Percentiles rank a stretch among this genome's conserved stretches.
phyloP scores from a whole-genome alignment of 2,113 vertebrate species.

The Menidia beryllina region DNA sequence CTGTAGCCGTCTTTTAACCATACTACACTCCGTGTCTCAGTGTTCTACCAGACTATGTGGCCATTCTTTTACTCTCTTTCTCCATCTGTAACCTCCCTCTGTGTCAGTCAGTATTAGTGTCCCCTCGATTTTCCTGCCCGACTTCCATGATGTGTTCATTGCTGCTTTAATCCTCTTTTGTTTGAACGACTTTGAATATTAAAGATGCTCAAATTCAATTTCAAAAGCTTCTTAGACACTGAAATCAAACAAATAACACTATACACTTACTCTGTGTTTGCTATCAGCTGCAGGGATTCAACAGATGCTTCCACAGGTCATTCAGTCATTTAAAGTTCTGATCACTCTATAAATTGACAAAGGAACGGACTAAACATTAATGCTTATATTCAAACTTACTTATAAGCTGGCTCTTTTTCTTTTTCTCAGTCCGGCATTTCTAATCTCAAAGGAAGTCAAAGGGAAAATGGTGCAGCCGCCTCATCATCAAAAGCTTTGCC shows the following conservation, averaged over 20 bases:
- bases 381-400: too few relatives aligned
- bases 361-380: not conserved
- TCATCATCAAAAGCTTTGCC: too few relatives aligned
- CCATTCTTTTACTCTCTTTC: conserved; percentile 55
- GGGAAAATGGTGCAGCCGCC: too few relatives aligned
- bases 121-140: conserved; percentile 23
- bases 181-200: conserved; percentile 10
- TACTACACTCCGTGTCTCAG: conserved; percentile 37
- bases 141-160: conserved; percentile 21
- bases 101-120: conserved; percentile 67
- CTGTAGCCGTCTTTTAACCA: conserved; percentile 45
- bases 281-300: not conserved
- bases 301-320: not conserved
- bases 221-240: not conserved
- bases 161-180: conserved; percentile 45
- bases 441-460: too few relatives aligned
- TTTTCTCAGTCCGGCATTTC: too few relatives aligned
- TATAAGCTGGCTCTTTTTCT: too few relatives aligned
- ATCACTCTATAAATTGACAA: too few relatives aligned
- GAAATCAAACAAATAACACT: conserved; percentile 24
- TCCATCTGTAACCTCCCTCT: conserved; percentile 45
- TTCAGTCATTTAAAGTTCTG: not conserved
- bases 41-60: conserved; percentile 51
- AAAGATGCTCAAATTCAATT: conserved; percentile 20
- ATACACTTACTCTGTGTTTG: not conserved